Conservation (phyloP, 1,140 invertebrate genomes). For the Drosophila biarmipes region DNA sequence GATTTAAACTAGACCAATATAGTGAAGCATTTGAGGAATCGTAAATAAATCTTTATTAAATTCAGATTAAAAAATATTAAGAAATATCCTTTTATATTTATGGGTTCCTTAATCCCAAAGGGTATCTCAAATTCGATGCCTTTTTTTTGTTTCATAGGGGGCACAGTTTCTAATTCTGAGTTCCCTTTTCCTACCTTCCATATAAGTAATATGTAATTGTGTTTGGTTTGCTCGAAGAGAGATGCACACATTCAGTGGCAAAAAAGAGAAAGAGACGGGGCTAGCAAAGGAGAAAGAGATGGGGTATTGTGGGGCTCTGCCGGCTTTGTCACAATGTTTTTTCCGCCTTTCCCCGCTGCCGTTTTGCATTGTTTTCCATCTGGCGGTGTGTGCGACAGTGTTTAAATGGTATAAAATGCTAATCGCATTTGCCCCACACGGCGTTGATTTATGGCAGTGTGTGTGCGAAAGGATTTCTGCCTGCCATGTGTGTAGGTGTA, state of each 20-base stretch:
- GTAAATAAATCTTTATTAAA: too few relatives aligned
- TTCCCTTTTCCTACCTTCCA: slow-evolving; percentile 1
- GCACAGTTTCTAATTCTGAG: slow-evolving; percentile 20
- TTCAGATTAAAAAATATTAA: too few relatives aligned
- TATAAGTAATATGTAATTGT: slow-evolving; percentile 40
- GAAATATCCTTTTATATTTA: too few relatives aligned
- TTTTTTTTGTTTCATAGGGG: neutral
- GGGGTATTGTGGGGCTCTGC: neutral
- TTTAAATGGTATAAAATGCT: slow-evolving; percentile 80
- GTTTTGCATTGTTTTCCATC: slow-evolving; percentile 48
- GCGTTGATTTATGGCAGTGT: slow-evolving; percentile 46
- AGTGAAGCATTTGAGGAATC: too few relatives aligned
- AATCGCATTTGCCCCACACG: slow-evolving; percentile 74
- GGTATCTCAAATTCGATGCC: slow-evolving; percentile 8
- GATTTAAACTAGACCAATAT: too few relatives aligned
- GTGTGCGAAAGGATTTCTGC: slow-evolving; percentile 20
- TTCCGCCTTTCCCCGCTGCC: slow-evolving; percentile 34
- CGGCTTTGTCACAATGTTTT: slow-evolving; percentile 45
- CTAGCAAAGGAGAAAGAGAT: neutral
- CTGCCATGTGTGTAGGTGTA: slow-evolving; percentile 14
- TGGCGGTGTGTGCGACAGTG: slow-evolving; percentile 41
- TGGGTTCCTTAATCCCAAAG: neutral
- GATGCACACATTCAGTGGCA: slow-evolving; percentile 39
- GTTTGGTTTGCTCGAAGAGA: slow-evolving; percentile 39
- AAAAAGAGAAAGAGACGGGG: neutral